Conservation (phyloP, 2,797 vertebrate species). For the Heliangelus exortis region DNA sequence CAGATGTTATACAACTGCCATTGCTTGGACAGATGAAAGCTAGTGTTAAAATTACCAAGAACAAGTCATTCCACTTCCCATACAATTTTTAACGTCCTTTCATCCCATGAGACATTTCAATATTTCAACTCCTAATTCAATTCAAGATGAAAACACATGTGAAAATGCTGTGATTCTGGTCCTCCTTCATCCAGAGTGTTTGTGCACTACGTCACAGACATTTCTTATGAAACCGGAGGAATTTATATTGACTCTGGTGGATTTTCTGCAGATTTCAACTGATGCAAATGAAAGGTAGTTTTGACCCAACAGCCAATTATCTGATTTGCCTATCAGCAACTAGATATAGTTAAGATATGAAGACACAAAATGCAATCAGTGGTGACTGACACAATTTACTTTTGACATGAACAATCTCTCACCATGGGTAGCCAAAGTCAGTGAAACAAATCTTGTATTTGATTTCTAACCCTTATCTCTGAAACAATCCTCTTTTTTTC, state of each 20-base stretch:
- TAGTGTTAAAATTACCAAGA: neutral
- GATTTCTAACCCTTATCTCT: neutral
- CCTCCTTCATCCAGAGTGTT: neutral
- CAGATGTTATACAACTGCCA: neutral
- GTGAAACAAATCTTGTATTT: neutral
- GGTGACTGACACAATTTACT: neutral
- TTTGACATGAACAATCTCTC: neutral
- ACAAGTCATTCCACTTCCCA: neutral
- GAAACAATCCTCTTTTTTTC: neutral
- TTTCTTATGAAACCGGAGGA: neutral
- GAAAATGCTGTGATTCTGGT: neutral
- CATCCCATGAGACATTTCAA: neutral
- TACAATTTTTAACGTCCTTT: neutral
- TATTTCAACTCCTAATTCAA: neutral
- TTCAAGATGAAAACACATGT: neutral
- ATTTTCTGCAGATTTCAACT: neutral
- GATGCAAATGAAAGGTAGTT: neutral
- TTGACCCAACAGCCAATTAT: neutral
- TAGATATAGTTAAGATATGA: neutral
- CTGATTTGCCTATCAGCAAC: neutral
- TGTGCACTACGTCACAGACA: neutral
- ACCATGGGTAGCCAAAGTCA: neutral
- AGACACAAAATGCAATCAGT: neutral
- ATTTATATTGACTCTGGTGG: neutral
- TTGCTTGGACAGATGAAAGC: neutral